phyloP scores from a whole-genome alignment of 2,113 vertebrate genomes.

The Erythrolamprus reginae region DNA sequence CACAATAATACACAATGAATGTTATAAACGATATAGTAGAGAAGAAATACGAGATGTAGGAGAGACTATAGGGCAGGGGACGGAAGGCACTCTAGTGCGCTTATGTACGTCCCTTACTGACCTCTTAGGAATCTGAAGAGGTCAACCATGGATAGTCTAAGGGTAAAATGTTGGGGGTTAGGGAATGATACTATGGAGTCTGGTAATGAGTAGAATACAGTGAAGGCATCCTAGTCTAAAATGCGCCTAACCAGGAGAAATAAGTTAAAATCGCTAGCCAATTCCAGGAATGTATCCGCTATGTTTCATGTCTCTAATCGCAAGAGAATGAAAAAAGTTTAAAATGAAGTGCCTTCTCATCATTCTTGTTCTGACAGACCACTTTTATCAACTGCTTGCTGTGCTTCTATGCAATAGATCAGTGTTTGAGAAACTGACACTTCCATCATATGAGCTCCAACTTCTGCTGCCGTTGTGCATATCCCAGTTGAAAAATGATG shows the following conservation, averaged over 20 bases:
- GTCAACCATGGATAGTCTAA: no score
- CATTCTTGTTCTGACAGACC: constrained; percentile 36
- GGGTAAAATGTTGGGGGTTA: no score
- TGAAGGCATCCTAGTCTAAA: not conserved
- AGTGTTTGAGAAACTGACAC: constrained; percentile 28
- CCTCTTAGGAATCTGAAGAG: no score
- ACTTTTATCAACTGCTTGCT: constrained; percentile 29
- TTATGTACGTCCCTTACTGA: no score
- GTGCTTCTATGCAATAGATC: constrained; percentile 9
- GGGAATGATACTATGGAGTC: no score
- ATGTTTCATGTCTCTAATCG: constrained; percentile 32
- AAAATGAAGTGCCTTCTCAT: constrained; percentile 28
- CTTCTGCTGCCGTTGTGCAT: constrained; percentile 24
- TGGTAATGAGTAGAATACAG: constrained; percentile 1
- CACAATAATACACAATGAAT: no score
- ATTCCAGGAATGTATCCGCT: constrained; percentile 1
- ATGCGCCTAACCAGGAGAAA: not conserved
- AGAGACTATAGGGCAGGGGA: no score
- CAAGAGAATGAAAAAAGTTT: constrained; percentile 17
- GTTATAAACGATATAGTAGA: no score
- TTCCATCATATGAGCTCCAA: not conserved
- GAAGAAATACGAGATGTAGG: no score
- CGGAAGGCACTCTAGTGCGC: no score
- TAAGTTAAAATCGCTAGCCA: not conserved
- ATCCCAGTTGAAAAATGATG: constrained; percentile 1